These are phyloP conservation scores for Sebastiscus tertius DNA, from an alignment of 2,797 vertebrate species.

Conservation along the genomic window DNA sequence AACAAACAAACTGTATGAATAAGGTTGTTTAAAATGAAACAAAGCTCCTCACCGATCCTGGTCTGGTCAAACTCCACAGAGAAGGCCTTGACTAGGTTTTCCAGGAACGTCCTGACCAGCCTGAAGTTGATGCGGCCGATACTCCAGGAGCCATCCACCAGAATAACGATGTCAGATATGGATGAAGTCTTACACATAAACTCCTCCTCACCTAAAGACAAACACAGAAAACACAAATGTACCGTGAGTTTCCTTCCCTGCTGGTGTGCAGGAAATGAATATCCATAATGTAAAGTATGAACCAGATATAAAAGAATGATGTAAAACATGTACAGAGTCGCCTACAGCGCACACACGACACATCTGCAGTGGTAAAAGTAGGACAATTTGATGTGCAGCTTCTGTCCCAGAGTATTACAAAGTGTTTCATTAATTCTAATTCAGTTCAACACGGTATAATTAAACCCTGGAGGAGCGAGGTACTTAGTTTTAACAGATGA, in stretches of 20 bases:
- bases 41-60: conserved; percentile 87
- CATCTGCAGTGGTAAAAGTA: conserved; percentile 40
- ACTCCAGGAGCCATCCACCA: conserved; percentile 98
- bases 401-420: conserved; percentile 61
- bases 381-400: conserved; percentile 64
- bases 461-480: conserved; percentile 60
- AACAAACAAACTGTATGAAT: not conserved
- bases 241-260: not conserved
- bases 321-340: not conserved
- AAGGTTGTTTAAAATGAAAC: not conserved
- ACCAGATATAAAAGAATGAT: not conserved
- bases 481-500: conserved; percentile 49
- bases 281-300: not conserved
- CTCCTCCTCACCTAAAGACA: conserved; percentile 52
- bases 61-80: conserved; percentile 89
- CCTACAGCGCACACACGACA: not conserved
- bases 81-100: conserved; percentile 93
- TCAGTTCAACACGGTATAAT: conserved; percentile 55
- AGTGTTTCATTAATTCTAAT: conserved; percentile 65
- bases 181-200: conserved; percentile 90
- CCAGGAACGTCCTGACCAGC: conserved; percentile 93
- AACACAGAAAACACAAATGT: not conserved
- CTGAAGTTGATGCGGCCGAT: conserved; percentile 97
- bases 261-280: not conserved
- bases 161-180: conserved; percentile 93